phyloP scores from a whole-genome alignment of 2,797 vertebrate genomes.

The Cyclopterus lumpus region DNA sequence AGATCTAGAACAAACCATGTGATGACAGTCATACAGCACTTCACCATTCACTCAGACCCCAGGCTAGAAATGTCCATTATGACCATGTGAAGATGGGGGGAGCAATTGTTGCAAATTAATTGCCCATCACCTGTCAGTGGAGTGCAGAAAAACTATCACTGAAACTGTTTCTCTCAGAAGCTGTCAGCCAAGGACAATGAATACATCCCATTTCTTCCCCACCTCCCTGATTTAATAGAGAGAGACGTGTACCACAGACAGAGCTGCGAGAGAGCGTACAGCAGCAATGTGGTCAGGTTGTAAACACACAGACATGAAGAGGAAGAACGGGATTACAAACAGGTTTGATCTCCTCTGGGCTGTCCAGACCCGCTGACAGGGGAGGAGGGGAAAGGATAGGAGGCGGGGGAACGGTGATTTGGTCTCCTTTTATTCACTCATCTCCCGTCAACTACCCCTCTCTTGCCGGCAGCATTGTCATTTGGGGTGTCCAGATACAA shows the following conservation, averaged over 20 bases:
- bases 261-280: constrained; percentile 55
- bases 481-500: constrained; percentile 71
- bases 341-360: constrained; percentile 78
- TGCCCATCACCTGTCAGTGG: constrained; percentile 76
- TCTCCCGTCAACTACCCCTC: constrained; percentile 59
- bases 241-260: constrained; percentile 73
- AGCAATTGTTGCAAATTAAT: constrained; percentile 67
- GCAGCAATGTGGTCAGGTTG: constrained; percentile 75
- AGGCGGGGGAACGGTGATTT: constrained; percentile 39
- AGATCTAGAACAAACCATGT: constrained; percentile 45
- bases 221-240: constrained; percentile 71
- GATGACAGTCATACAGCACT: constrained; percentile 46
- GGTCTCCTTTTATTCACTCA: constrained; percentile 63
- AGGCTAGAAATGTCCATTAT: constrained; percentile 47
- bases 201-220: constrained; percentile 51
- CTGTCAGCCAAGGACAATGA: constrained; percentile 79
- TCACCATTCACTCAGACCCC: constrained; percentile 43
- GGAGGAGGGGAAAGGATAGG: constrained; percentile 39
- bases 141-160: constrained; percentile 38
- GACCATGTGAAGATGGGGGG: constrained; percentile 40
- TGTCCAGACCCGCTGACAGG: constrained; percentile 73
- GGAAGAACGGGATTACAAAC: constrained; percentile 75
- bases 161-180: constrained; percentile 46
- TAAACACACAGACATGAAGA: constrained; percentile 79
- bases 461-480: constrained; percentile 78